A percentile compares a stretch with the other conserved stretches of the same genome.
phyloP scores from a whole-genome alignment of 2,113 vertebrate species.

The Alosa alosa region DNA sequence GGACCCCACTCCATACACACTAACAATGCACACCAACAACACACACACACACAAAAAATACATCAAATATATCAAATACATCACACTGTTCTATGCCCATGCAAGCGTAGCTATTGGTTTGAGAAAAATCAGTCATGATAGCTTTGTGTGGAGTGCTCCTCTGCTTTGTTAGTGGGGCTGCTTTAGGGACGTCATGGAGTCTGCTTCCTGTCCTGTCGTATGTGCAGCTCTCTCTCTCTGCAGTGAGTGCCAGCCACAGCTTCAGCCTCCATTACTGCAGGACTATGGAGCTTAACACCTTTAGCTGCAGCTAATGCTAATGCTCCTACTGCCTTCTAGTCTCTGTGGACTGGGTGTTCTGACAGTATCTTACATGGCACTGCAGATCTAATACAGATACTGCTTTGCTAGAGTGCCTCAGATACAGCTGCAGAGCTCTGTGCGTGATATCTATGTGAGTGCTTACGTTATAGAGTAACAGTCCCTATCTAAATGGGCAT shows the following conservation, averaged over 20 bases:
- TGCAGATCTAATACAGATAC: background rate
- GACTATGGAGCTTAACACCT: too few relatives aligned
- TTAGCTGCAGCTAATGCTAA: too few relatives aligned
- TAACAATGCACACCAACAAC: background rate
- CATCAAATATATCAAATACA: too few relatives aligned
- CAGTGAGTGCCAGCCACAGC: too few relatives aligned
- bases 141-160: background rate
- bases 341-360: background rate
- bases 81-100: background rate
- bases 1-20: conserved; percentile 28
- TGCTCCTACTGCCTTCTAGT: background rate
- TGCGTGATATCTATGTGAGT: background rate
- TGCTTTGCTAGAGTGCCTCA: background rate
- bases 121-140: background rate
- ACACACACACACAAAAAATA: background rate
- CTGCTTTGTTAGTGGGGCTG: background rate
- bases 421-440: background rate
- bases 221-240: too few relatives aligned
- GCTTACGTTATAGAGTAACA: background rate
- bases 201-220: background rate
- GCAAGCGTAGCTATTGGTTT: background rate
- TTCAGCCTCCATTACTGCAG: too few relatives aligned
- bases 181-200: background rate
- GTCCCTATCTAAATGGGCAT: background rate
- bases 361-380: background rate